phyloP scores from a whole-genome alignment of 2,888 invertebrate species.

The Fabriciana adippe region DNA sequence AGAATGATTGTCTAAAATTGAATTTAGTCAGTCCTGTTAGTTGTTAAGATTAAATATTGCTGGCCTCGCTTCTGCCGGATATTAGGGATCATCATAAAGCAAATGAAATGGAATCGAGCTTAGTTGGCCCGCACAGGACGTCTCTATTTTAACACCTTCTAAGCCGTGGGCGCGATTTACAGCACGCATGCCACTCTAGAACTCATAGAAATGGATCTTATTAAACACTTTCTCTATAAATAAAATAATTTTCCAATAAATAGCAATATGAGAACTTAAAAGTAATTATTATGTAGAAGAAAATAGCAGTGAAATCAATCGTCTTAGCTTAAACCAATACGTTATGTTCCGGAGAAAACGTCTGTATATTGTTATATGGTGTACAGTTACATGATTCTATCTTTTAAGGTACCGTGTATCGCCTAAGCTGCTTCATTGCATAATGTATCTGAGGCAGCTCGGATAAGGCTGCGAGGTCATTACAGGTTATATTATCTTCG shows the following conservation, averaged over 20 bases:
- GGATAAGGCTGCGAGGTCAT: constrained; percentile 56
- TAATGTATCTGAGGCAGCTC: constrained; percentile 29
- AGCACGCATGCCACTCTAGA: constrained; percentile 50
- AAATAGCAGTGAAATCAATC: background rate
- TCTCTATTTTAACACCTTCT: constrained; percentile 80
- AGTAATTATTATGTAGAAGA: background rate
- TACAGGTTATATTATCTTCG: constrained; percentile 58
- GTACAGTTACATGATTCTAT: constrained; percentile 4
- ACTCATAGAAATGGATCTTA: constrained; percentile 24
- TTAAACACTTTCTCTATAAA: constrained; percentile 10
- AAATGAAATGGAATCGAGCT: constrained; percentile 73
- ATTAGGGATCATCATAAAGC: constrained; percentile 81
- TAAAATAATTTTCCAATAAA: constrained; percentile 7
- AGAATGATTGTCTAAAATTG: background rate
- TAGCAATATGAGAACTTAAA: constrained; percentile 15
- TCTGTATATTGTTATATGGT: constrained; percentile 7
- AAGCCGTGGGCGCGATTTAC: constrained; percentile 77
- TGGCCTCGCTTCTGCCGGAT: constrained; percentile 67
- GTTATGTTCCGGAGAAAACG: constrained; percentile 1
- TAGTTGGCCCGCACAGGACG: constrained; percentile 74
- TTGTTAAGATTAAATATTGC: constrained; percentile 66
- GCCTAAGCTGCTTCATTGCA: constrained; percentile 19
- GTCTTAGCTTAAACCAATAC: constrained; percentile 1
- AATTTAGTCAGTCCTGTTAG: constrained; percentile 44
- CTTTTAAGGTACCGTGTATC: constrained; percentile 13